Conservation (phyloP, 92 coral and sea anemone genomes). For the Epizoanthus illoricatus region DNA sequence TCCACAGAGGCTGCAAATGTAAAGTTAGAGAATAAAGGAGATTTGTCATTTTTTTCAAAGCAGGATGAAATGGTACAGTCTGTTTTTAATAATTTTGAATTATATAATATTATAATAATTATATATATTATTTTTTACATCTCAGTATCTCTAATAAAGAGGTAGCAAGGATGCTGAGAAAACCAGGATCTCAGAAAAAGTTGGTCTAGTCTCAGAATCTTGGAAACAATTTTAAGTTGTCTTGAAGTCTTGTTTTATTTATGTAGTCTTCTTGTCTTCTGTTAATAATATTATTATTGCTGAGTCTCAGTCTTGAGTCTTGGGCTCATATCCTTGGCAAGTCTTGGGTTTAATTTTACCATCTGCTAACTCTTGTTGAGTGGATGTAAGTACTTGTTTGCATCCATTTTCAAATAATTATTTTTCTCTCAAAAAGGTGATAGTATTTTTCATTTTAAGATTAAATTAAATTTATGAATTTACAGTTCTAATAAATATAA, state of each 20-base stretch:
- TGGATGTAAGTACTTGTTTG: too few relatives aligned
- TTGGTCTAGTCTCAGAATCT: too few relatives aligned
- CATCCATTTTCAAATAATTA: not conserved
- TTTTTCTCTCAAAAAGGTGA: not conserved
- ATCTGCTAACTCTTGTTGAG: not conserved
- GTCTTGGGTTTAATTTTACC: not conserved
- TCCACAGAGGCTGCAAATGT: conserved; percentile 86
- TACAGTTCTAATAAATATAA: too few relatives aligned
- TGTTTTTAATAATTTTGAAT: not conserved
- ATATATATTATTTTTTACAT: not conserved
- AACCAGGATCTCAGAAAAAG: too few relatives aligned
- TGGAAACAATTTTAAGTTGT: too few relatives aligned
- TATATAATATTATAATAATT: not conserved
- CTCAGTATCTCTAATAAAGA: too few relatives aligned
- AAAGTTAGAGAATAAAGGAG: conserved; percentile 96
- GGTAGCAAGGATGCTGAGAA: too few relatives aligned
- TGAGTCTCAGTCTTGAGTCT: too few relatives aligned
- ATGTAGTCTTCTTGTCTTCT: too few relatives aligned
- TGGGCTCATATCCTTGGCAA: not conserved
- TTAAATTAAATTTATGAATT: too few relatives aligned
- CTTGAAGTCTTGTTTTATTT: too few relatives aligned
- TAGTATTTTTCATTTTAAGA: not conserved
- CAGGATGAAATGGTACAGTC: conserved; percentile 95
- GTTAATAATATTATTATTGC: too few relatives aligned
- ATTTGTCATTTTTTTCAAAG: conserved; percentile 94